phyloP scores from a whole-genome alignment of 2,797 vertebrate genomes.

The Xenopus petersii region DNA sequence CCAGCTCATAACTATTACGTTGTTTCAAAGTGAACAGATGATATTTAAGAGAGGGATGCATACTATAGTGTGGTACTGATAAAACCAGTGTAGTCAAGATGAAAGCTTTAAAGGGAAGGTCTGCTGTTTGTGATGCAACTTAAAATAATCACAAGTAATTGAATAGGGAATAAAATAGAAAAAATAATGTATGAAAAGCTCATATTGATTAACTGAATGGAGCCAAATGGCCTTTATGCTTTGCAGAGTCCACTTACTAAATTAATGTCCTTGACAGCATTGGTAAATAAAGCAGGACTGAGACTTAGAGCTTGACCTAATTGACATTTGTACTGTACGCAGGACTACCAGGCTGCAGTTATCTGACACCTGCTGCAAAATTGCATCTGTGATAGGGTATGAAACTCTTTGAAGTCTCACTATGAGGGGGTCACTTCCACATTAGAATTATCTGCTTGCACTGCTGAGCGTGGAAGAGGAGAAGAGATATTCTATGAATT shows the following conservation, averaged over 20 bases:
- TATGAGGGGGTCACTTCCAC: constrained; percentile 22
- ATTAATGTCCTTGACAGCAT: constrained; percentile 27
- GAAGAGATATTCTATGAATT: constrained; percentile 14
- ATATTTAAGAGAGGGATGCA: too few species aligned
- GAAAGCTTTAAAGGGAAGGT: too few species aligned
- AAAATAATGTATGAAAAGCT: not conserved
- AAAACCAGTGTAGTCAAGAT: too few species aligned
- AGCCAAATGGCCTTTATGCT: not conserved
- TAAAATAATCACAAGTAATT: not conserved
- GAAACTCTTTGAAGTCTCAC: constrained; percentile 17
- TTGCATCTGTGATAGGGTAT: constrained; percentile 29
- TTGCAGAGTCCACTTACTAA: constrained; percentile 29
- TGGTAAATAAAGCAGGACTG: constrained; percentile 23
- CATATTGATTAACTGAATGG: not conserved
- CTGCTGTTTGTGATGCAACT: too few species aligned
- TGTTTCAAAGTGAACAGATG: too few species aligned
- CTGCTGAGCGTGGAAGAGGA: constrained; percentile 12
- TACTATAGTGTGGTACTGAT: too few species aligned
- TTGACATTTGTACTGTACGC: constrained; percentile 29
- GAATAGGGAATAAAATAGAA: not conserved
- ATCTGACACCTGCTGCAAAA: constrained; percentile 37
- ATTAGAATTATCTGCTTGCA: constrained; percentile 15
- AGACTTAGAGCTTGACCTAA: constrained; percentile 33
- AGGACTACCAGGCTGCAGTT: constrained; percentile 32
- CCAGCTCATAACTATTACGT: too few species aligned